Evolutionary conservation across 2,797 vertebrate species (phyloP).

Genomic region (Protonibea diacanthus): DNA sequence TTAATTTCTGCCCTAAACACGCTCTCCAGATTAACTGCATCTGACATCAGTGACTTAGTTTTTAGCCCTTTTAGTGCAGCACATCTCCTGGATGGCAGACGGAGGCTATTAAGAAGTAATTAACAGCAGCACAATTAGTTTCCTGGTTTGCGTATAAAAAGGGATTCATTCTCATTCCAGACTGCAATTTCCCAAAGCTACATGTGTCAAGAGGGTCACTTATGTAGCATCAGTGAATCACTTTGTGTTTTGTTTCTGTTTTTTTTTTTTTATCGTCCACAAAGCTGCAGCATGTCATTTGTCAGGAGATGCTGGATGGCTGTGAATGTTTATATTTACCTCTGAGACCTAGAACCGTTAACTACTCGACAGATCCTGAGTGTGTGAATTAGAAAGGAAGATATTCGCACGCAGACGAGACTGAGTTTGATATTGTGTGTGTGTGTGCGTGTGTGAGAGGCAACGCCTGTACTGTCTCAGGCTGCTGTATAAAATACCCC

Average conservation of each 20-base stretch:
- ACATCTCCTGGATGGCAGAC: conserved; percentile 58
- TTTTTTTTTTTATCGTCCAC: conserved; percentile 14
- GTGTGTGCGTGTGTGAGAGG: conserved; percentile 4
- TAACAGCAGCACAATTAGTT: conserved; percentile 66
- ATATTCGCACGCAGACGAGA: conserved; percentile 10
- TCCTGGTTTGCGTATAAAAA: conserved; percentile 49
- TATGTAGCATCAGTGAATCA: conserved; percentile 4
- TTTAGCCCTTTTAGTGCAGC: conserved; percentile 52
- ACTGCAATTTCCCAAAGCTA: conserved; percentile 38
- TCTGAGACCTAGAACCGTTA: conserved; percentile 48
- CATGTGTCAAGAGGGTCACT: conserved; percentile 47
- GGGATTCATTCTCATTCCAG: conserved; percentile 57
- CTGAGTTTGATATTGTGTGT: conserved; percentile 15
- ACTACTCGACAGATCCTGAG: conserved; percentile 21
- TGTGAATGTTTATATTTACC: conserved; percentile 32
- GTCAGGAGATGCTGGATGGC: not conserved
- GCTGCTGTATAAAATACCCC: conserved; percentile 66
- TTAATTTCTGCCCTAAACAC: conserved; percentile 46
- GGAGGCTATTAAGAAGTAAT: conserved; percentile 71
- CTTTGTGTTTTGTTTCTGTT: conserved; percentile 27
- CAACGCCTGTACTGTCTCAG: conserved; percentile 32
- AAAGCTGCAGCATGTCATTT: conserved; percentile 9
- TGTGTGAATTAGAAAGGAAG: conserved; percentile 30
- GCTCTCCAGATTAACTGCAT: conserved; percentile 44
- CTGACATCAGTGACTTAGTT: conserved; percentile 56